phyloP scores from a whole-genome alignment of 2,888 invertebrate species.

The Nebria brevicollis region DNA sequence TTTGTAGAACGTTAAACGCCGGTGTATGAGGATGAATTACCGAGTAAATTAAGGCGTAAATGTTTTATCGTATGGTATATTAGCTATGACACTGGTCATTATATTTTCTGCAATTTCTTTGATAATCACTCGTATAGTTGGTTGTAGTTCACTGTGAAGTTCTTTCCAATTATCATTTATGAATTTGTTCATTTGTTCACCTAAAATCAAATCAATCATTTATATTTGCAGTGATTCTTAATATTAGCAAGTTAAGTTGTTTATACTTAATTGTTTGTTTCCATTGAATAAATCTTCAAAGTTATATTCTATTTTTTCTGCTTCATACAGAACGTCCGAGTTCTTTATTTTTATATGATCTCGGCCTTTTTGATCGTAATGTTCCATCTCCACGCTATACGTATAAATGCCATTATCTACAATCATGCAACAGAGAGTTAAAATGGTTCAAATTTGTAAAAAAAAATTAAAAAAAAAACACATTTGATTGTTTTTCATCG shows the following conservation, averaged over 20 bases:
- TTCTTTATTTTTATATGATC: constrained; percentile 2
- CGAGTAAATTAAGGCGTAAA: constrained; percentile 17
- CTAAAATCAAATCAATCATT: constrained; percentile 42
- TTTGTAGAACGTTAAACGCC: no score
- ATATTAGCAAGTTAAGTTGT: background rate
- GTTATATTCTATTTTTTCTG: constrained; percentile 23
- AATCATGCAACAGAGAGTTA: background rate
- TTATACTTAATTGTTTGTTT: constrained; percentile 31
- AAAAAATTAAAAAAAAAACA: no score
- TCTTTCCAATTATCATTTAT: constrained; percentile 53
- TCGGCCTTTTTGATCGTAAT: background rate
- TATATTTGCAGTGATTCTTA: background rate
- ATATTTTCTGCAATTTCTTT: constrained; percentile 15
- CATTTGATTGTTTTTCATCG: no score
- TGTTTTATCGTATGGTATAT: constrained; percentile 11
- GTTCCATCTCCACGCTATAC: constrained; percentile 5
- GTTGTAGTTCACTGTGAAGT: constrained; percentile 19
- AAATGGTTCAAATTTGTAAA: no score
- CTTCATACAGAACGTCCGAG: constrained; percentile 6
- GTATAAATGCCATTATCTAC: constrained; percentile 21
- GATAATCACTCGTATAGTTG: constrained; percentile 17
- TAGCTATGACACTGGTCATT: background rate
- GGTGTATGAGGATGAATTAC: no score
- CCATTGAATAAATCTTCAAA: constrained; percentile 48
- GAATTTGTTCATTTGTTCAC: constrained; percentile 50